These are phyloP conservation scores for Poecilia wingei DNA, from an alignment of 2,797 vertebrate species.

Conservation along the genomic window DNA sequence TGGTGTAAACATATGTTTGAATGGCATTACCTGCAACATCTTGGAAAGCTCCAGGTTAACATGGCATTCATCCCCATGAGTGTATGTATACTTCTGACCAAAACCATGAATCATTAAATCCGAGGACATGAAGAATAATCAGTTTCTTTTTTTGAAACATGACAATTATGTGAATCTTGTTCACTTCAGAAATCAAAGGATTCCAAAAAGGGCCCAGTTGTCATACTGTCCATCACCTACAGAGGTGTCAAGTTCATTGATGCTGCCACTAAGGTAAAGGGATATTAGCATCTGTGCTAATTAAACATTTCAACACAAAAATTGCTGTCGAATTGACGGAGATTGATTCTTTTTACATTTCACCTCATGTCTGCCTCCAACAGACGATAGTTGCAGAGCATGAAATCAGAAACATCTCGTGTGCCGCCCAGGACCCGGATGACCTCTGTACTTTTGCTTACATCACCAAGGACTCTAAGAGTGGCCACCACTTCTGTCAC, in stretches of 20 bases:
- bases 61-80: background rate
- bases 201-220: slow-evolving; percentile 95
- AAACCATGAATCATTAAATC: background rate
- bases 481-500: slow-evolving; percentile 97
- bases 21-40: background rate
- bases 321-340: background rate
- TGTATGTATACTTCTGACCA: background rate
- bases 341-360: slow-evolving; percentile 17
- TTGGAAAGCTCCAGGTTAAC: background rate
- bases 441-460: slow-evolving; percentile 97
- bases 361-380: slow-evolving; percentile 9
- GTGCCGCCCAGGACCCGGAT: slow-evolving; percentile 96
- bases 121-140: background rate
- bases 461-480: slow-evolving; percentile 98
- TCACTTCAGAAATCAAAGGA: slow-evolving; percentile 92
- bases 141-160: background rate
- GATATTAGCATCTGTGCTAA: slow-evolving; percentile 10
- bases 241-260: slow-evolving; percentile 99
- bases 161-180: background rate
- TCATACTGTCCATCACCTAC: slow-evolving; percentile 96
- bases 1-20: background rate
- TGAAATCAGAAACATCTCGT: slow-evolving; percentile 99
- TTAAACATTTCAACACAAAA: slow-evolving; percentile 3
- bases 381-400: slow-evolving; percentile 97
- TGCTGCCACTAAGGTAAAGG: slow-evolving; percentile 91